Conservation (phyloP, 2,888 invertebrate genomes). For the Aproaerema taeniolella region DNA sequence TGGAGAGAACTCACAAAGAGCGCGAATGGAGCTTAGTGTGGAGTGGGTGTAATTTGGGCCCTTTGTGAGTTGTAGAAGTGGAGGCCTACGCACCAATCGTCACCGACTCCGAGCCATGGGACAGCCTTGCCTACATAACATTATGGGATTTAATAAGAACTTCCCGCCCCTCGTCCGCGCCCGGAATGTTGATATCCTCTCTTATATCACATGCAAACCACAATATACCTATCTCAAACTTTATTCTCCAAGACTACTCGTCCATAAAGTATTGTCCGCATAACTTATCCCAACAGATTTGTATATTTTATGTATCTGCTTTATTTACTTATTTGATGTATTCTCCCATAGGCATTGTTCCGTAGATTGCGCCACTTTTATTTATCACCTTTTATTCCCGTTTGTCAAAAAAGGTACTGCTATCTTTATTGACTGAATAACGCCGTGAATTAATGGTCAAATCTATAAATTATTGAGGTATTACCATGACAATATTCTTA, state of each 20-base stretch:
- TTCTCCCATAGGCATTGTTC: slow-evolving; percentile 21
- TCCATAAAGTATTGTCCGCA: slow-evolving; percentile 42
- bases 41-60: slow-evolving; percentile 46
- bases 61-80: slow-evolving; percentile 40
- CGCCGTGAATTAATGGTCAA: too few relatives aligned
- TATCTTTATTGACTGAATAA: too few relatives aligned
- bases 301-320: slow-evolving; percentile 26
- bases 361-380: slow-evolving; percentile 22
- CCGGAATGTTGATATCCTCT: slow-evolving; percentile 41
- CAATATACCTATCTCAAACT: slow-evolving; percentile 29
- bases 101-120: slow-evolving; percentile 28
- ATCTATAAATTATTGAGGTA: too few relatives aligned
- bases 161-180: slow-evolving; percentile 25
- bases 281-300: slow-evolving; percentile 48
- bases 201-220: slow-evolving; percentile 42
- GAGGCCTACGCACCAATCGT: slow-evolving; percentile 30
- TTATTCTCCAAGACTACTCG: slow-evolving; percentile 37
- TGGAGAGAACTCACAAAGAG: slow-evolving; percentile 38
- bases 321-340: slow-evolving; percentile 25
- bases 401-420: too few relatives aligned
- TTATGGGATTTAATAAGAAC: slow-evolving; percentile 44
- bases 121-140: slow-evolving; percentile 33
- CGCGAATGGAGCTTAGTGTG: slow-evolving; percentile 28
- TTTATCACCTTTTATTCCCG: slow-evolving; percentile 27
- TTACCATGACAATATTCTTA: too few relatives aligned